These are phyloP conservation scores for Lineus longissimus DNA, from an alignment of 1,140 invertebrate genomes.

Conservation along the genomic window DNA sequence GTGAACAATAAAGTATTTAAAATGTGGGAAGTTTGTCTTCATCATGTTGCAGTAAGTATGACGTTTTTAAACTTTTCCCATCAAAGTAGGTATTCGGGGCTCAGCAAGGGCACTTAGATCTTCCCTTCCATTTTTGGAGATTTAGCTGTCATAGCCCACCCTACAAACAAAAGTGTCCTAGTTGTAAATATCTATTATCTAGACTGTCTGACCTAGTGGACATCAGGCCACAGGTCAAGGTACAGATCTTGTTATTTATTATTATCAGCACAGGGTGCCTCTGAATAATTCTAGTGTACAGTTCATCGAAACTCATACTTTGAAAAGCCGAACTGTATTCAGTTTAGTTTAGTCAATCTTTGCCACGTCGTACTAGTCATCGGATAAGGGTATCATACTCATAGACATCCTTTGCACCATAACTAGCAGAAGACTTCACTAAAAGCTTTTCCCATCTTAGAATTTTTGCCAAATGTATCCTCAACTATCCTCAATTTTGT, in stretches of 20 bases:
- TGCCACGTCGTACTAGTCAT: too few species aligned
- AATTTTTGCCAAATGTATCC: too few species aligned
- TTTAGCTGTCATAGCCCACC: not conserved
- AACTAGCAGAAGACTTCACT: too few species aligned
- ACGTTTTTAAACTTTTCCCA: not conserved
- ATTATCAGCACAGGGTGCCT: too few species aligned
- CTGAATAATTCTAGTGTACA: not conserved
- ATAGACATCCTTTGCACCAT: too few species aligned
- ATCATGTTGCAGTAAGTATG: constrained; percentile 7
- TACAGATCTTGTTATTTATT: too few species aligned
- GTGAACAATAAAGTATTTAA: constrained; percentile 7
- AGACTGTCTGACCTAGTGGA: not conserved
- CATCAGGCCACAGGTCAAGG: not conserved
- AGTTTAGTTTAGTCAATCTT: too few species aligned
- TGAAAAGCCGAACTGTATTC: too few species aligned
- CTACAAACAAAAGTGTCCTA: not conserved
- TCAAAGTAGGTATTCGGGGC: not conserved
- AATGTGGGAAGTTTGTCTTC: constrained; percentile 7
- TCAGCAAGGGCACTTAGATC: too few species aligned
- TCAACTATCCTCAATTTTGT: too few species aligned
- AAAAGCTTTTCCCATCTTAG: too few species aligned
- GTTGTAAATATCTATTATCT: not conserved
- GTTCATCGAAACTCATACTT: not conserved
- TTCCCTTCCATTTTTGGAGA: not conserved
- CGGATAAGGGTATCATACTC: too few species aligned